phyloP scores from a whole-genome alignment of 2,797 vertebrate species.

The Nannoperca australis region DNA sequence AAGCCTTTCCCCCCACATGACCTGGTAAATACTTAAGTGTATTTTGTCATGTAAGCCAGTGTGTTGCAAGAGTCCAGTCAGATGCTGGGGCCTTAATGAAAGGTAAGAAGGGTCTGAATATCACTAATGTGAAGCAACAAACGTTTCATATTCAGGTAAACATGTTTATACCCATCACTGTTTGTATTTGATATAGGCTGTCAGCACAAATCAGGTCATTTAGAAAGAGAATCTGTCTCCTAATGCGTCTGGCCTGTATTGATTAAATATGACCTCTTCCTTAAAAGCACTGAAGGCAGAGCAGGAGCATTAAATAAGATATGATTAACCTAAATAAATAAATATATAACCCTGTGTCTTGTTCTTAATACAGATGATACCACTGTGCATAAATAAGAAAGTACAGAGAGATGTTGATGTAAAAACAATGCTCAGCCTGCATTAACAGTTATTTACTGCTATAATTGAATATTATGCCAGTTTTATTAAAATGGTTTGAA shows the following conservation, averaged over 20 bases:
- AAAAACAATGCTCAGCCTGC: no score
- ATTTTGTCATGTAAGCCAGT: constrained; percentile 19
- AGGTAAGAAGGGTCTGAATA: constrained; percentile 28
- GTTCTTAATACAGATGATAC: neutral
- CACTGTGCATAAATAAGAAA: no score
- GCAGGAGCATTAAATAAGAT: neutral
- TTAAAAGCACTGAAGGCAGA: neutral
- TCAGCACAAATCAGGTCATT: constrained; percentile 23
- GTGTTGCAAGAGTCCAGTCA: constrained; percentile 42
- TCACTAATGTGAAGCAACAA: constrained; percentile 29
- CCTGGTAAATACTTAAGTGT: constrained; percentile 4
- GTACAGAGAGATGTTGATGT: no score
- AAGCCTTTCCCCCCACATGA: neutral
- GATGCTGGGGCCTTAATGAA: constrained; percentile 24
- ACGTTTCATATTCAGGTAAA: constrained; percentile 43
- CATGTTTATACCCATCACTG: constrained; percentile 42
- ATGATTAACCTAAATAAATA: neutral
- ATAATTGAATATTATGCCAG: neutral
- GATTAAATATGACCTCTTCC: constrained; percentile 5
- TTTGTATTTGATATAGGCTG: constrained; percentile 1
- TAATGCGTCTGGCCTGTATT: neutral
- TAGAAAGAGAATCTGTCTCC: constrained; percentile 5
- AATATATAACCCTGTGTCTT: neutral
- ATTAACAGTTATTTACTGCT: no score
- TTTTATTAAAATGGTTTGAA: neutral